These are phyloP conservation scores for Dromococcyx pavoninus DNA, from an alignment of 2,797 vertebrate genomes.

Conservation along the genomic window DNA sequence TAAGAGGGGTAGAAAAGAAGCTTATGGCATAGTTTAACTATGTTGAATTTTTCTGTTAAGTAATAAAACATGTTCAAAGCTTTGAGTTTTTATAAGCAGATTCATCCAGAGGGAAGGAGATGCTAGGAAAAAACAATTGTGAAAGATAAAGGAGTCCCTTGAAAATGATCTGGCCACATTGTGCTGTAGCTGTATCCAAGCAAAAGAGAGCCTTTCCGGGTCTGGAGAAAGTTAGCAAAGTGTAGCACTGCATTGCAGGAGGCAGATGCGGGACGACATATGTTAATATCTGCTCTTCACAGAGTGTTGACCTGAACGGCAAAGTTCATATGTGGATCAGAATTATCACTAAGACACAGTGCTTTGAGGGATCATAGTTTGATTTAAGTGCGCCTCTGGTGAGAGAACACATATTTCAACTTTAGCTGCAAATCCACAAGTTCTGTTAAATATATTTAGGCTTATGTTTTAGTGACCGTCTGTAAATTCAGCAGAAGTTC, in stretches of 20 bases:
- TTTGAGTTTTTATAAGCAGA: conserved; percentile 50
- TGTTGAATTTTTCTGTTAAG: conserved; percentile 63
- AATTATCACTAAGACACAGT: not conserved
- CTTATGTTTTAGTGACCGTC: not conserved
- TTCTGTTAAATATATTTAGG: not conserved
- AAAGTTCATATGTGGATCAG: conserved; percentile 12
- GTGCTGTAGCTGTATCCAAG: not conserved
- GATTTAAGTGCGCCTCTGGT: not conserved
- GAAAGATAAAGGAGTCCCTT: conserved; percentile 61
- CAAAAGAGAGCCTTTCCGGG: not conserved
- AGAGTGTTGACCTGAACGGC: not conserved
- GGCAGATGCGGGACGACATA: not conserved
- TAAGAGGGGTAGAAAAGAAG: not conserved
- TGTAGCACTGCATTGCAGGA: not conserved
- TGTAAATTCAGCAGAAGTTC: not conserved
- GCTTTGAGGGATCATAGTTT: not conserved
- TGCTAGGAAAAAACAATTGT: conserved; percentile 29
- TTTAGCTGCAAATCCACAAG: not conserved
- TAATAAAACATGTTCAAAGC: conserved; percentile 60
- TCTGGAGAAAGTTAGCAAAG: conserved; percentile 53
- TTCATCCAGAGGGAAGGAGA: conserved; percentile 42
- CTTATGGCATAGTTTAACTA: conserved; percentile 47
- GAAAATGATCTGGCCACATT: conserved; percentile 30
- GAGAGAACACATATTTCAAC: conserved; percentile 7
- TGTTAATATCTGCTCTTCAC: conserved; percentile 33